A percentile compares a stretch with the other conserved stretches of the same genome.
Evolutionary conservation across 2,797 vertebrate genomes (phyloP).

Genomic region (Linurgus olivaceus): DNA sequence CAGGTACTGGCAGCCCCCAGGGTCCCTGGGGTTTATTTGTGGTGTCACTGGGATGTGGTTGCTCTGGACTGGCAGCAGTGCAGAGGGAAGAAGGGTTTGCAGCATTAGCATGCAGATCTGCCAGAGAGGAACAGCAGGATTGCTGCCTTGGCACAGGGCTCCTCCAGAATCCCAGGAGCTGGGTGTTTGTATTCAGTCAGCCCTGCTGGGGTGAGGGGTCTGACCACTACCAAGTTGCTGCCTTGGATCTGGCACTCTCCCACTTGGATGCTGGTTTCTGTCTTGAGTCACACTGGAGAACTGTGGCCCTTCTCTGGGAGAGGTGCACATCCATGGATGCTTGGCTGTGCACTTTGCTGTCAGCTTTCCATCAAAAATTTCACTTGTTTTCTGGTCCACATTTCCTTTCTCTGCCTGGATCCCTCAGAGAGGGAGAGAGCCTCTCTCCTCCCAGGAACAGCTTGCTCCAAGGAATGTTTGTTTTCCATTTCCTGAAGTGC

Average conservation of each 20-base stretch:
- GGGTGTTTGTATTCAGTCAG: not conserved
- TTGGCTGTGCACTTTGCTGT: conserved; percentile 18
- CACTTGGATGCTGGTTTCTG: not conserved
- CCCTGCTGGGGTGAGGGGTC: not conserved
- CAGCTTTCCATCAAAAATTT: not conserved
- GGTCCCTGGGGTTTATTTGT: rapidly evolving
- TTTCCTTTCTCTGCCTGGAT: not conserved
- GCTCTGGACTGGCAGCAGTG: not conserved
- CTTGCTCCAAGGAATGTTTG: not conserved
- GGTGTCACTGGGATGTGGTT: not conserved
- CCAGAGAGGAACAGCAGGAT: not conserved
- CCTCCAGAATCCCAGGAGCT: not conserved
- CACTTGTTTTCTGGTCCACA: not conserved
- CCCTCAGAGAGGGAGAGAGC: not conserved
- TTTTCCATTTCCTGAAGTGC: not conserved
- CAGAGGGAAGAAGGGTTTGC: not conserved
- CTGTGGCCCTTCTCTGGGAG: not conserved
- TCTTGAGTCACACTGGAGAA: not conserved
- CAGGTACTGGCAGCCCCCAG: not conserved
- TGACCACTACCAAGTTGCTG: not conserved
- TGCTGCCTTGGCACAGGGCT: conserved; percentile 4
- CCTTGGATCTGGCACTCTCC: not conserved
- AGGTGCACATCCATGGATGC: not conserved
- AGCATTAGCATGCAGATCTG: not conserved
- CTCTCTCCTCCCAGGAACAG: not conserved